phyloP scores from a whole-genome alignment of 2,797 vertebrate genomes.

The Monodelphis domestica region DNA sequence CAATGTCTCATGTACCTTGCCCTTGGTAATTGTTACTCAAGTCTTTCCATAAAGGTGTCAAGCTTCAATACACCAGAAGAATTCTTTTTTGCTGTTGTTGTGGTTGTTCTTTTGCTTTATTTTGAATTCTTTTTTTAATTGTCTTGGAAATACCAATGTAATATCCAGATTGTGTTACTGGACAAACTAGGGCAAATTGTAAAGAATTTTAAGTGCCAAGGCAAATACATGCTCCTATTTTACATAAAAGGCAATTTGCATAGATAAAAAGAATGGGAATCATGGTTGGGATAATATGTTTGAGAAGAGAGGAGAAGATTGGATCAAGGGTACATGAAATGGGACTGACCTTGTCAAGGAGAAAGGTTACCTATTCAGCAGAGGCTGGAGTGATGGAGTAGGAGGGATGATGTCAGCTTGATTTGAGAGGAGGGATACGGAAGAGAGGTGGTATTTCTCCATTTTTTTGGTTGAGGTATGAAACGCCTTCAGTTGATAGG shows the following conservation, averaged over 20 bases:
- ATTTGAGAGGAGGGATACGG: too few species aligned
- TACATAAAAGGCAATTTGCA: background rate
- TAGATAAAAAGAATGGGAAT: too few species aligned
- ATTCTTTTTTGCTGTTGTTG: background rate
- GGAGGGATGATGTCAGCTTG: too few species aligned
- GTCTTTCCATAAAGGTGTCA: background rate
- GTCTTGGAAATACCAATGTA: background rate
- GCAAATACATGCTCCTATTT: background rate
- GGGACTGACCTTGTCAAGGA: too few species aligned
- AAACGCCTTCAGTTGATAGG: too few species aligned
- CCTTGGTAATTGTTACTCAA: background rate
- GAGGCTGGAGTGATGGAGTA: too few species aligned
- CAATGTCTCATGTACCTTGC: background rate
- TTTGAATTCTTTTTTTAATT: background rate
- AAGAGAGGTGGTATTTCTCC: too few species aligned
- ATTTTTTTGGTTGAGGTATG: too few species aligned
- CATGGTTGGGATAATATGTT: too few species aligned
- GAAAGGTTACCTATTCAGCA: too few species aligned
- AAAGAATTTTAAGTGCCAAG: background rate
- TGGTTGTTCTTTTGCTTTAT: background rate
- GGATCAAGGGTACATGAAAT: too few species aligned
- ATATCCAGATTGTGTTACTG: background rate
- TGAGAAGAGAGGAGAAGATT: too few species aligned
- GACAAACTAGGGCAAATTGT: background rate
- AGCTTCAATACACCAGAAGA: background rate